Evolutionary conservation across 2,113 vertebrate genomes (phyloP).

Genomic region (Ailurus styani): DNA sequence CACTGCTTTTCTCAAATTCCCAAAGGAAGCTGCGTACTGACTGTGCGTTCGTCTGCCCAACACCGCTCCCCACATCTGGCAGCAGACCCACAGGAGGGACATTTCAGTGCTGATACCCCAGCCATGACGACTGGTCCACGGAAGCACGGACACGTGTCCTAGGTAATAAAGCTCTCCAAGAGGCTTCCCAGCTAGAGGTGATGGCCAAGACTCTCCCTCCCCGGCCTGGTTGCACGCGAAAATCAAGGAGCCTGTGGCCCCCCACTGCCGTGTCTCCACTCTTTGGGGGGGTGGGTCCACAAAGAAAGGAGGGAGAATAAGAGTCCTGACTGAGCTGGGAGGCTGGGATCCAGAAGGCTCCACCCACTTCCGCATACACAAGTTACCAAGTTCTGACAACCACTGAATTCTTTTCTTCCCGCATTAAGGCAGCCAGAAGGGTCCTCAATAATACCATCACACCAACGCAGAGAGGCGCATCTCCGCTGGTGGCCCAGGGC

Average conservation of each 20-base stretch:
- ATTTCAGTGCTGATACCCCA: neutral
- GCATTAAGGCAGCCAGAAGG: neutral
- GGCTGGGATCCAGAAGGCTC: neutral
- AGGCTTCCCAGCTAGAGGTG: neutral
- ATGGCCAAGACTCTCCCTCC: neutral
- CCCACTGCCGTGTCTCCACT: neutral
- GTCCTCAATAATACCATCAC: accelerated
- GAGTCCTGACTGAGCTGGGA: accelerated
- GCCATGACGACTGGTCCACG: accelerated
- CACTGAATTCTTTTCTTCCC: neutral
- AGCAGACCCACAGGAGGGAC: neutral
- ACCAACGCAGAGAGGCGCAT: accelerated
- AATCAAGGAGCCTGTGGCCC: neutral
- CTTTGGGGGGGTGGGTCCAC: neutral
- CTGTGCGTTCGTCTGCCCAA: neutral
- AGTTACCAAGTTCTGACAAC: neutral
- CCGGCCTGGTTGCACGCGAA: neutral
- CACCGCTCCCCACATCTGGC: accelerated
- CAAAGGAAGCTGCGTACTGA: neutral
- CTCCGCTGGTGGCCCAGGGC: neutral
- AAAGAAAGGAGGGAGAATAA: neutral
- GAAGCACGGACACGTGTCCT: neutral
- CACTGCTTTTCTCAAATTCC: neutral
- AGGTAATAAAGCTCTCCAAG: neutral
- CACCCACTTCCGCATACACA: neutral